These are phyloP conservation scores for Nerophis lumbriciformis DNA, from an alignment of 2,113 vertebrate species.

Conservation along the genomic window DNA sequence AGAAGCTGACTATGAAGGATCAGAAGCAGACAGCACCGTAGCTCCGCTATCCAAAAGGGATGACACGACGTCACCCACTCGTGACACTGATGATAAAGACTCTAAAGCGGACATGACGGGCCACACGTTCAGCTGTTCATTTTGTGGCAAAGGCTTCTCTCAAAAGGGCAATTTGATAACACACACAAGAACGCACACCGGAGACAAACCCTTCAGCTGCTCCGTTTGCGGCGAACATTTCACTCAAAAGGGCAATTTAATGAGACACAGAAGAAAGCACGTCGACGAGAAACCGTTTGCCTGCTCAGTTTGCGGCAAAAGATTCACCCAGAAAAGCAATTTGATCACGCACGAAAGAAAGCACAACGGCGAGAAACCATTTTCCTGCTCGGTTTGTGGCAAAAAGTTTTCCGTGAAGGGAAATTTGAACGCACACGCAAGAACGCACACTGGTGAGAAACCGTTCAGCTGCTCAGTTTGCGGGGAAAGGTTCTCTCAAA, in stretches of 20 bases:
- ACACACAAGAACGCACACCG: neutral
- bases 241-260: too few species aligned
- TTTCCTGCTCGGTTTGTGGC: neutral
- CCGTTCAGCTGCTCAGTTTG: neutral
- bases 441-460: neutral
- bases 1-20: neutral
- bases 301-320: neutral
- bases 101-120: neutral
- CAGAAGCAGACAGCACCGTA: neutral
- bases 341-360: neutral
- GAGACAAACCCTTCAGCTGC: neutral
- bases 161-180: neutral
- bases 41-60: neutral
- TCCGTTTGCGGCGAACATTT: too few species aligned
- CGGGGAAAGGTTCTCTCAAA: neutral
- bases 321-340: neutral
- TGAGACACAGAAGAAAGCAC: too few species aligned
- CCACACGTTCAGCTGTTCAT: neutral
- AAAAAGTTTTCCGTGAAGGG: neutral
- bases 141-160: neutral
- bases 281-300: too few species aligned
- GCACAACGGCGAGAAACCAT: neutral
- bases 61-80: neutral
- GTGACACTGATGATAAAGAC: neutral
- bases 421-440: neutral